These are phyloP conservation scores for Nesospiza acunhae DNA, from an alignment of 2,113 vertebrate species.

Conservation along the genomic window DNA sequence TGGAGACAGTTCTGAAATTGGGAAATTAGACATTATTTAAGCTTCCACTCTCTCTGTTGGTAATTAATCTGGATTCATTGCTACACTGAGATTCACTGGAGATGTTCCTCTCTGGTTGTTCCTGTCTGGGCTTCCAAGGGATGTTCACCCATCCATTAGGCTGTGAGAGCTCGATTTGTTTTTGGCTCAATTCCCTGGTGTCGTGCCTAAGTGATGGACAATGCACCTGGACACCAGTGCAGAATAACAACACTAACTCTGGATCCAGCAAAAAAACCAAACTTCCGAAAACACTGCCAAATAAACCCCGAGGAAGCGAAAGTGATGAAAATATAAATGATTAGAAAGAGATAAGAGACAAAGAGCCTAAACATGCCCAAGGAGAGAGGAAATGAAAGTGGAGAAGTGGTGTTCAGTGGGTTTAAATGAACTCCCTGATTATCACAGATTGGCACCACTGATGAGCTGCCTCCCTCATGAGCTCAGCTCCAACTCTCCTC, in stretches of 20 bases:
- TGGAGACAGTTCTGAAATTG: background rate
- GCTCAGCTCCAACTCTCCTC: background rate
- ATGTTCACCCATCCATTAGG: background rate
- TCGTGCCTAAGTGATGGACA: background rate
- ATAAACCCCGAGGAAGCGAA: background rate
- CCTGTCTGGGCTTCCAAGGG: background rate
- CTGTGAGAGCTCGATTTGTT: background rate
- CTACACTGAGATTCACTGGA: background rate
- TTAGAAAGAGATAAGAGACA: conserved; percentile 6
- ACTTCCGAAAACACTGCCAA: background rate
- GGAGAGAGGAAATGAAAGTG: background rate
- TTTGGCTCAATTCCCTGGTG: background rate
- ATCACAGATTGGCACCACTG: background rate
- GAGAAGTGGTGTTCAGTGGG: background rate
- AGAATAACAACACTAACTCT: background rate
- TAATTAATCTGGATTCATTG: background rate
- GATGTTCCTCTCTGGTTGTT: background rate
- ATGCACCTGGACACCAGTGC: background rate
- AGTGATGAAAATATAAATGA: background rate
- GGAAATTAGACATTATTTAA: background rate
- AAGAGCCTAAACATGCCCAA: background rate
- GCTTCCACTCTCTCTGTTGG: background rate
- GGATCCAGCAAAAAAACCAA: background rate
- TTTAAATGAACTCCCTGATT: conserved; percentile 8
- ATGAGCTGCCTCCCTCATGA: background rate